phyloP scores from a whole-genome alignment of 1,140 invertebrate genomes.

The Alviniconcha marisindica region DNA sequence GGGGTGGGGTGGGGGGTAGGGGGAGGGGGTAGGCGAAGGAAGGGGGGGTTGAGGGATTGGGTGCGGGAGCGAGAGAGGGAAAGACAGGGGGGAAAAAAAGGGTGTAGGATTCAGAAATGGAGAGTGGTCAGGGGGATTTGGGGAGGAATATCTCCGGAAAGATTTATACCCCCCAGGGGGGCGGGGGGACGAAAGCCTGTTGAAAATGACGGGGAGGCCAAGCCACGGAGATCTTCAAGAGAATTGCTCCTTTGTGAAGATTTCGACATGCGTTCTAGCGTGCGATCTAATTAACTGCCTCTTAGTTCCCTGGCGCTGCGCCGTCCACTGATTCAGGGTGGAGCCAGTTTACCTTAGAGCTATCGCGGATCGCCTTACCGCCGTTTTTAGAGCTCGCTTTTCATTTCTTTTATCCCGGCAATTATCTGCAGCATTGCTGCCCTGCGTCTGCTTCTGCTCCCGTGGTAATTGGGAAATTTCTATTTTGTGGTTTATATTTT shows the following conservation, averaged over 20 bases:
- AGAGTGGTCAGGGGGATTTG: neutral
- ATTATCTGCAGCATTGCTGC: too few relatives aligned
- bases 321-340: neutral
- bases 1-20: neutral
- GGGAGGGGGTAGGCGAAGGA: too few relatives aligned
- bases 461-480: too few relatives aligned
- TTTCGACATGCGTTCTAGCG: conserved; percentile 19
- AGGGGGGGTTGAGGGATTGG: too few relatives aligned
- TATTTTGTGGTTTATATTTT: too few relatives aligned
- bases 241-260: conserved; percentile 28
- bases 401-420: too few relatives aligned
- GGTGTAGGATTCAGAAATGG: neutral
- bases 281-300: conserved; percentile 26
- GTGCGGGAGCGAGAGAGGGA: neutral
- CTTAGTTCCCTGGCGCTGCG: neutral
- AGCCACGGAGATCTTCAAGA: neutral
- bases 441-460: too few relatives aligned
- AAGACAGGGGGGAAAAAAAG: neutral
- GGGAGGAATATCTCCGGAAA: neutral
- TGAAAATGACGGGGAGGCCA: neutral
- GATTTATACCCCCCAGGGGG: conserved; percentile 22
- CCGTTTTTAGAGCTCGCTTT: too few relatives aligned
- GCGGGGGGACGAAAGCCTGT: neutral
- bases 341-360: too few relatives aligned
- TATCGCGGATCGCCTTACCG: too few relatives aligned